Evolutionary conservation across 92 coral and sea anemone genomes (phyloP).

Genomic region (Zoanthus sociatus): DNA sequence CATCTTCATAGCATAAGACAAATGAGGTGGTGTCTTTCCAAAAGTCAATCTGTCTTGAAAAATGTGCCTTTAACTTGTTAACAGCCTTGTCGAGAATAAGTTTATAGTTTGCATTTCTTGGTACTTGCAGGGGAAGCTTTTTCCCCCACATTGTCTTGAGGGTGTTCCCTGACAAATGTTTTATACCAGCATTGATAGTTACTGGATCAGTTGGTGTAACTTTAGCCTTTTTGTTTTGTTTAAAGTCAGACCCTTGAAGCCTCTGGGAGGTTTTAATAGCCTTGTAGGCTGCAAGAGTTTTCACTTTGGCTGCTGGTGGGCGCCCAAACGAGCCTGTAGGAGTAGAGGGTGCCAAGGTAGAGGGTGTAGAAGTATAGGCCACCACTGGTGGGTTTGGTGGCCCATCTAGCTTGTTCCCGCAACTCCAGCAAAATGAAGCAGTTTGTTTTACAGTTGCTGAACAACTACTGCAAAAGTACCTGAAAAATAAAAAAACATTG

Average conservation of each 20-base stretch:
- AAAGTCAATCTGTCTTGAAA: constrained; percentile 22
- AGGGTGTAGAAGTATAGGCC: neutral
- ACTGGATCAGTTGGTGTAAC: constrained; percentile 18
- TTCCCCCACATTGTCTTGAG: constrained; percentile 11
- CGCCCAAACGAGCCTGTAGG: constrained; percentile 25
- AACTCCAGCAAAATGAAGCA: constrained; percentile 8
- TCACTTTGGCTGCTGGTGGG: constrained; percentile 13
- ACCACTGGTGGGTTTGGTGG: constrained; percentile 11
- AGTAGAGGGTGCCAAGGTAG: neutral
- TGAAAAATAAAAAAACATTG: neutral
- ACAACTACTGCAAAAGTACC: constrained; percentile 14
- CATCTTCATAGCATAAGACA: constrained; percentile 23
- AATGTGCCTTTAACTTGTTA: constrained; percentile 16
- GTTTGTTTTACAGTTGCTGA: constrained; percentile 14
- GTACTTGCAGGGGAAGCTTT: constrained; percentile 27
- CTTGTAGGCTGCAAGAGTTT: constrained; percentile 24
- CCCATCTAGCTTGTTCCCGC: constrained; percentile 19
- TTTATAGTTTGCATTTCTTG: constrained; percentile 25
- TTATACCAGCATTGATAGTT: constrained; percentile 16
- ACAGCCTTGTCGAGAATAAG: constrained; percentile 20
- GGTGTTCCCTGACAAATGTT: neutral
- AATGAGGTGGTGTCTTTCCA: constrained; percentile 12
- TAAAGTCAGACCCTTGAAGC: constrained; percentile 1
- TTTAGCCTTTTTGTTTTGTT: constrained; percentile 17
- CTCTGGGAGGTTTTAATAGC: constrained; percentile 20